phyloP scores from a whole-genome alignment of 2,797 vertebrate species.

The Gadopsis marmoratus region DNA sequence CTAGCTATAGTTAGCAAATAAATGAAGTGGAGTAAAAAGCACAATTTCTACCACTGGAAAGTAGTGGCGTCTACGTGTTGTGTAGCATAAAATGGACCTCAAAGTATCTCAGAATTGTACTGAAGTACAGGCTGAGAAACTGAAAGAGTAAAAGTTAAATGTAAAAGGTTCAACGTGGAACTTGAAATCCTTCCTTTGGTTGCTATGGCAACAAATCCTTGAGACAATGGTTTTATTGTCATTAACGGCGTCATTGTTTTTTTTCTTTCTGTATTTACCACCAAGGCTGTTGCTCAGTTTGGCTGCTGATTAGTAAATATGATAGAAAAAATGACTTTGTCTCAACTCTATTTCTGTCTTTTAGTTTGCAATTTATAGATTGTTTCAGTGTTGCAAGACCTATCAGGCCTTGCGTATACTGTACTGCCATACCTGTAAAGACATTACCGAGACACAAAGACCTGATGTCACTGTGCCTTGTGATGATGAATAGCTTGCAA shows the following conservation, averaged over 20 bases:
- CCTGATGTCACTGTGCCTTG: conserved; percentile 13
- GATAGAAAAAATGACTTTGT: not conserved
- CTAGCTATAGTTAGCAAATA: not conserved
- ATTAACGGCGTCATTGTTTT: conserved; percentile 39
- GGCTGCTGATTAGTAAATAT: not conserved
- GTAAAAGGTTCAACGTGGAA: conserved; percentile 40
- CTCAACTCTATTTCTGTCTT: not conserved
- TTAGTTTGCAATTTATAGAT: not conserved
- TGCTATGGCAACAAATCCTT: conserved; percentile 69
- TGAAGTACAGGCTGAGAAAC: not conserved
- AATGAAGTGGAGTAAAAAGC: not conserved
- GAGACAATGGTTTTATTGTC: conserved; percentile 72
- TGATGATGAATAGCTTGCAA: conserved; percentile 27
- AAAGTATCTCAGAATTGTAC: not conserved
- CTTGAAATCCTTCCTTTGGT: conserved; percentile 59
- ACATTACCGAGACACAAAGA: not conserved
- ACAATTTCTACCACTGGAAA: not conserved
- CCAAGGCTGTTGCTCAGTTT: conserved; percentile 16
- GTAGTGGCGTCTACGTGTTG: not conserved
- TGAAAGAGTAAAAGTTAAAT: conserved; percentile 38
- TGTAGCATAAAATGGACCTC: conserved; percentile 3
- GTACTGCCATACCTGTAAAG: not conserved
- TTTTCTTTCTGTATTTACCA: conserved; percentile 30
- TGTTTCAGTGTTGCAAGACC: not conserved
- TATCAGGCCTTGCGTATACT: not conserved